Percentiles rank a stretch among this genome's conserved stretches.
phyloP scores from a whole-genome alignment of 2,888 invertebrate genomes.

The Sepiola atlantica region DNA sequence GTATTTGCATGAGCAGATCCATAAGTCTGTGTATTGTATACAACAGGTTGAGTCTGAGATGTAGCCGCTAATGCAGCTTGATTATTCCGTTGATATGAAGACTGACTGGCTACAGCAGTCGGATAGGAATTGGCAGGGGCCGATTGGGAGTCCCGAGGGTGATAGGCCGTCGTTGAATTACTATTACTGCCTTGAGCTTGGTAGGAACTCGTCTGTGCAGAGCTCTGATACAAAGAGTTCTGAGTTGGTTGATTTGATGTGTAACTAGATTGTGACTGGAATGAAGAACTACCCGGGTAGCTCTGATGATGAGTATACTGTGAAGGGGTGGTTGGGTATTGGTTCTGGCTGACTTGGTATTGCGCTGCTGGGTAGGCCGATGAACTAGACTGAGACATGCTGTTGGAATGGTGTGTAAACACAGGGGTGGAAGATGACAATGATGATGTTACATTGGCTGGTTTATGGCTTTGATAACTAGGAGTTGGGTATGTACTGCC shows the following conservation, averaged over 20 bases:
- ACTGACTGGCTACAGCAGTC: conserved; percentile 52
- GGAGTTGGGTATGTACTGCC: conserved; percentile 52
- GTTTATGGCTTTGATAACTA: conserved; percentile 59
- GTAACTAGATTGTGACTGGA: conserved; percentile 64
- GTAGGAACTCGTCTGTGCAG: conserved; percentile 53
- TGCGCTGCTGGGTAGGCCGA: conserved; percentile 53
- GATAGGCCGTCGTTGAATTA: conserved; percentile 44
- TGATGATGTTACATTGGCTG: conserved; percentile 53
- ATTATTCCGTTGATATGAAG: conserved; percentile 61
- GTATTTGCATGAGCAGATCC: conserved; percentile 53
- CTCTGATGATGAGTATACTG: conserved; percentile 55
- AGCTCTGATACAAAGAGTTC: conserved; percentile 60
- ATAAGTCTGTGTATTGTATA: conserved; percentile 62
- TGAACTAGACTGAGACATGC: conserved; percentile 53
- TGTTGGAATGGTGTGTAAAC: conserved; percentile 53
- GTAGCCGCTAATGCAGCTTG: conserved; percentile 52
- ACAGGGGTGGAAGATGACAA: conserved; percentile 51
- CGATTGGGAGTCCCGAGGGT: conserved; percentile 52
- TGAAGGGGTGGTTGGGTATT: conserved; percentile 53
- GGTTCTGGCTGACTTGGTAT: conserved; percentile 57
- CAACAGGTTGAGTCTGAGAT: conserved; percentile 61
- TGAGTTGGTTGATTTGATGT: conserved; percentile 55
- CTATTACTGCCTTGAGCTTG: conserved; percentile 48
- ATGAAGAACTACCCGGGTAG: conserved; percentile 64
- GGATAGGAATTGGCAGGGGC: conserved; percentile 50